Evolutionary conservation across 2,888 invertebrate species (phyloP), one percentile per base, ranked within the genome.

Genomic region (Iselma pallidipennis): DNA sequence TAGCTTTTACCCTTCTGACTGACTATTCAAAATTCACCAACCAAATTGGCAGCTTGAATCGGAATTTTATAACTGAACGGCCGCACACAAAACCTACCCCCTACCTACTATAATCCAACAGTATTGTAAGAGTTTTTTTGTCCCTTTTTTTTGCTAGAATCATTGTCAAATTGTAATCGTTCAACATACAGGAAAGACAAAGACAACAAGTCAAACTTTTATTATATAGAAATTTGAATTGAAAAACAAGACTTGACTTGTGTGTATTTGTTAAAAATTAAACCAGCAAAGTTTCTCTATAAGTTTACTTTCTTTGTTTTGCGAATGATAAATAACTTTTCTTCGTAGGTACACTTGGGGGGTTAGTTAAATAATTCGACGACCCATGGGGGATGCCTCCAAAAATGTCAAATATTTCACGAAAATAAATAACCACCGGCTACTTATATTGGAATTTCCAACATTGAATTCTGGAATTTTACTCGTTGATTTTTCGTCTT

Each of bases 261-360:
- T n/a, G 7, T 21, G 9, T 5, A 49, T 16, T 21, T 49, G 25
- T 49, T 49, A 26, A 19, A 26, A 26, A 50, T n/a, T 50, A n/a
- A 50, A 28, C 10, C 10, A 16, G n/a, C 31, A 21, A 37, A 37
- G 29, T 16, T 29, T 19, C 21, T 19, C 29, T 29, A 5, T 2
- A 16, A 28, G 50, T 26, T 50, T 29, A n/a, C 16, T 29, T 50
- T 12, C 4, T 16, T 16, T n/a, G 42, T 37, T 37, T n/a, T 16
- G 14, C 19, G 7, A 51, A 51, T 51, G 29, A 29, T n/a, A n/a
- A 26, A 51, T 51, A 6, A 29, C 28, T 51, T 51, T 51, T 29
- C 14, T 14, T 7, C 2, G 5, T 4, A n/a, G 16, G 19, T 45
- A 1, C 2, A 45, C 45, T 21, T 12, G 1, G 45, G 12, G 21